A percentile compares a stretch with the other conserved stretches of the same genome.
Evolutionary conservation across 2,797 vertebrate species (phyloP).

Genomic region (Myotis pilosus): DNA sequence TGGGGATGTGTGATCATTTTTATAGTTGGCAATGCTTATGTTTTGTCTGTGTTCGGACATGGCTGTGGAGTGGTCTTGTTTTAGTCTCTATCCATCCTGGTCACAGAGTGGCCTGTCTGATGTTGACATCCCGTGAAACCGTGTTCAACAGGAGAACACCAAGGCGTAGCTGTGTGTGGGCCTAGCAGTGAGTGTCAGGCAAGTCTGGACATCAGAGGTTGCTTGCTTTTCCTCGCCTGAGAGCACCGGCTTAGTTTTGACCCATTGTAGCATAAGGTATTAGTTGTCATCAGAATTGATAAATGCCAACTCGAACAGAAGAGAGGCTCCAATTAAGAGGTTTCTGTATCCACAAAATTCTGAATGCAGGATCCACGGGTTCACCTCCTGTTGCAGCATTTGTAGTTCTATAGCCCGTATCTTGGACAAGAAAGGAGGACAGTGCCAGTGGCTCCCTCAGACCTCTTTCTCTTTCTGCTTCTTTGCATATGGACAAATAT

Average conservation of each 20-base stretch:
- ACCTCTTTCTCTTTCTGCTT: neutral
- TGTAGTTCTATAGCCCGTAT: neutral
- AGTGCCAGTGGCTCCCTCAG: neutral
- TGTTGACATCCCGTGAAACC: neutral
- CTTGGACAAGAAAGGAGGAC: neutral
- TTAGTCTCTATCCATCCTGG: neutral
- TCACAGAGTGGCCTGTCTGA: neutral
- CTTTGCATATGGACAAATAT: neutral
- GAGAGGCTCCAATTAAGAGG: neutral
- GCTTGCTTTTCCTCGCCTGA: neutral
- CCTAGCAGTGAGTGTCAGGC: neutral
- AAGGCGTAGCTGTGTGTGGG: neutral
- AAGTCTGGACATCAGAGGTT: neutral
- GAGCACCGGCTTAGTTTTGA: too few relatives aligned
- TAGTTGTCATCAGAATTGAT: conserved; percentile 34
- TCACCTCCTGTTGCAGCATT: neutral
- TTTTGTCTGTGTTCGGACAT: neutral
- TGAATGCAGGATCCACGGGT: accelerated
- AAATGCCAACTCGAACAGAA: conserved; percentile 14
- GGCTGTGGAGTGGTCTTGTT: neutral
- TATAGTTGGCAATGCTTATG: neutral
- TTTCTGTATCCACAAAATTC: conserved; percentile 43
- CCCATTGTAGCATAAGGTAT: neutral
- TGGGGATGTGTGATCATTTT: neutral
- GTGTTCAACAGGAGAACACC: neutral